Base-by-base conservation (phyloP, 1,140 invertebrate genomes). In the Heliconius eleuchia region DNA sequence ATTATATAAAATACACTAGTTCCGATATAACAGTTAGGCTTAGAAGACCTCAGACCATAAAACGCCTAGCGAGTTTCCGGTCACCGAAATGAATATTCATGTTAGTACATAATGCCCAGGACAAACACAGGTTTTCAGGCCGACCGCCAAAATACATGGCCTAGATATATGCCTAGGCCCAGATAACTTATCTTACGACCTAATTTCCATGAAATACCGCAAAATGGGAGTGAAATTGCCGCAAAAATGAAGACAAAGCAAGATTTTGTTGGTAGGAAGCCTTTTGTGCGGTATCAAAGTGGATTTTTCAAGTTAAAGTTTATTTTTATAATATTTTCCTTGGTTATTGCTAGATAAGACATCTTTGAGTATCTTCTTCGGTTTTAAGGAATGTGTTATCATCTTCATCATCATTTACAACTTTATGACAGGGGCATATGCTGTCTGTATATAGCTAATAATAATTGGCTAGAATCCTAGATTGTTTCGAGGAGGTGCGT, bases 81-180 rank as follows among this genome's bases (percentile, higher is more conserved):
- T 79, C 77, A 79, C 77, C 46, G 60, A 66, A 75, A 73, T 79
- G 78, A 79, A 79, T 79, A 79, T 79, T 79, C 74, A 76, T 76
- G 74, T 70, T 74, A 79, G 73, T 73, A 74, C 73, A 75, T 75
- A 79, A 79, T 79, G 74, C 78, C 71, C 46, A 76, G 74, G 73
- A 73, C 73, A 71, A 79, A 74, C 78, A 60, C 55, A 66, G 78
- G 78, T 79, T 79, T 79, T 79, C 78, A 79, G 78, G 78, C 78
- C 73, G 73, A 30, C 78, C 73, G 78, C 78, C 78, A 79, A 79
- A 79, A 79, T 73, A 75, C 78, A 79, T 75, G 78, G 57, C 73
- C 73, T 60, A 79, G 74, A 75, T 75, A 79, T 79, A 79, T 73
- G 42, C 37, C 78, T 79, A 79, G 76, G 55, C 42, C 71, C 77